Evolutionary conservation across 1,140 invertebrate species (phyloP), one percentile per base, ranked within the genome.

Genomic region (Anthonomus grandis): DNA sequence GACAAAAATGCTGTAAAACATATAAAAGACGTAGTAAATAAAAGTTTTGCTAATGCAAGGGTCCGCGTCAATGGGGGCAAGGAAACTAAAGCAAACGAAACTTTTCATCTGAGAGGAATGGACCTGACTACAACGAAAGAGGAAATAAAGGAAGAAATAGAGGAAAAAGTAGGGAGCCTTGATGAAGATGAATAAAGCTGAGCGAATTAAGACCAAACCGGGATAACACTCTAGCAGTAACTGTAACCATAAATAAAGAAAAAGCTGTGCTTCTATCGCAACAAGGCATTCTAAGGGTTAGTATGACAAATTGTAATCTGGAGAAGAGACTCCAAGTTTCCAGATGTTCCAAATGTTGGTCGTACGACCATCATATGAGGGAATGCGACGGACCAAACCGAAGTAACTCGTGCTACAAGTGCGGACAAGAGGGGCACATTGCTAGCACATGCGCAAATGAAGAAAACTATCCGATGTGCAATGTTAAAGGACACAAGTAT

Each of bases 71-170:
- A 8, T 19, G 17, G 19, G 42, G 39, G 12, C 36, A 3, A 23
- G 37, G 17, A n/a, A 17, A 2, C 23, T 24, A 21, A 15, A 21
- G 4, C 19, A 39, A 31, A 23, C 23, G n/a, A 39, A n/a, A 4
- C n/a, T 24, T n/a, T 38, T 31, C 31, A 54, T 18, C 12, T 49
- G 3, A 55, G 39, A 18, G 47, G 47, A 12, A 31, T 57, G 27
- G 59, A 60, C 15, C 21, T 36, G n/a, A 19, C 39, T 9, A 19
- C 46, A 1, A 50, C 22, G n/a, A 39, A 57, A 44, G 46, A 46
- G 9, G 57, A 63, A 13, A 37, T 63, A 2, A n/a, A n/a, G 15
- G 24, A 38, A 13, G 47, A 45, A 1, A 42, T 63, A 12, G 12
- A 49, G 9, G 17, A 38, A 12, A 45, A 12, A 13, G 13, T 50